Percentiles rank a stretch among this genome's conserved stretches.
These are phyloP conservation scores for Eupithecia abbreviata DNA, from an alignment of 2,888 invertebrate species.

Conservation along the genomic window DNA sequence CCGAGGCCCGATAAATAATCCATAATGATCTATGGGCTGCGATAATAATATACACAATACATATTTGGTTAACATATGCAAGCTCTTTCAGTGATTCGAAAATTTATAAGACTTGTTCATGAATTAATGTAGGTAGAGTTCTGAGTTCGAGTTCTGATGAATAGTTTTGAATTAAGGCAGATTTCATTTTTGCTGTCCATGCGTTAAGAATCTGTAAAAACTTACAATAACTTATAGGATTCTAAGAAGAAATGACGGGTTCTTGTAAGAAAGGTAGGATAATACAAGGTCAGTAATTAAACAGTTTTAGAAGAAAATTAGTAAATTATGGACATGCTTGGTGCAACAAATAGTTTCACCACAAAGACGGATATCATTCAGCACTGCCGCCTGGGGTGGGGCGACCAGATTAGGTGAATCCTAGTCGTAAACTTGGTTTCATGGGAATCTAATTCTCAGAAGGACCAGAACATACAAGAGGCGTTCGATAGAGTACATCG, in stretches of 20 bases:
- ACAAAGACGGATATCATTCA: slow-evolving; percentile 73
- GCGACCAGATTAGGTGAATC: slow-evolving; percentile 65
- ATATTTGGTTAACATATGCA: not conserved
- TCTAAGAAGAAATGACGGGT: slow-evolving; percentile 4
- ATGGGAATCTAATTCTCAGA: slow-evolving; percentile 28
- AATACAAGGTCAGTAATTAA: not conserved
- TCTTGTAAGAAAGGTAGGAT: not conserved
- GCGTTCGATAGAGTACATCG: slow-evolving; percentile 48
- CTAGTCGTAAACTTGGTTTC: slow-evolving; percentile 49
- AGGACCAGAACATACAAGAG: slow-evolving; percentile 37
- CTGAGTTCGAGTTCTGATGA: not conserved
- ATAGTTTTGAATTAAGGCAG: not conserved
- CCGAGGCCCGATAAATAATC: not conserved
- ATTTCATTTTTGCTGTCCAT: not conserved
- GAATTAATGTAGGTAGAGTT: not conserved
- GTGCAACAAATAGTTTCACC: slow-evolving; percentile 71
- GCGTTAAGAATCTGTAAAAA: not conserved
- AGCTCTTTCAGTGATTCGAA: not conserved
- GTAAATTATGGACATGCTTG: slow-evolving; percentile 56
- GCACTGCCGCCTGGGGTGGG: slow-evolving; percentile 75
- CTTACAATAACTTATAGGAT: not conserved
- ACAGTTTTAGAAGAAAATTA: slow-evolving; percentile 30
- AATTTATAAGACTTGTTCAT: not conserved
- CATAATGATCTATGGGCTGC: not conserved
- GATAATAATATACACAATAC: not conserved